phyloP scores from a whole-genome alignment of 2,797 vertebrate species.

The Setipinna tenuifilis region DNA sequence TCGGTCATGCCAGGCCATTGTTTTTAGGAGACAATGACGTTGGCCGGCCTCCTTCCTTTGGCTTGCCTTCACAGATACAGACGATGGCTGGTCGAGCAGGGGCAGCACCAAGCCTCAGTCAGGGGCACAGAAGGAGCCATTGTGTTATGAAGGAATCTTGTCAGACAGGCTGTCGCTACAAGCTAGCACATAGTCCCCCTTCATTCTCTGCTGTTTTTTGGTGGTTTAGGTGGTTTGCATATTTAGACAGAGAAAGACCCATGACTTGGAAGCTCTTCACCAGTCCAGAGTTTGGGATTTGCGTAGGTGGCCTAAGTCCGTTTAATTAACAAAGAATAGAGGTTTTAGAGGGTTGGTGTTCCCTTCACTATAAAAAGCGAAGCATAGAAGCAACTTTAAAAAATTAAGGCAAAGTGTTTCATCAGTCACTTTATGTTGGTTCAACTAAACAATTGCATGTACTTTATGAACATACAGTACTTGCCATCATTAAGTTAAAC shows the following conservation, averaged over 20 bases:
- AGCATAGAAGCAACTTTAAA: too few relatives aligned
- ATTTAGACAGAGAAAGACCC: not conserved
- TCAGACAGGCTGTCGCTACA: conserved; percentile 4
- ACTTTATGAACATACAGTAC: too few relatives aligned
- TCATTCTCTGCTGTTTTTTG: not conserved
- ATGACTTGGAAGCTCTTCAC: conserved; percentile 1
- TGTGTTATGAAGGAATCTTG: not conserved
- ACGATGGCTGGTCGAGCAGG: not conserved
- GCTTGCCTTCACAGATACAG: not conserved
- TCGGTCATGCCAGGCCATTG: conserved; percentile 41
- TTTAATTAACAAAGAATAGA: too few relatives aligned
- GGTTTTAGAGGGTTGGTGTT: too few relatives aligned
- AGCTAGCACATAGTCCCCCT: not conserved
- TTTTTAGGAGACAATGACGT: conserved; percentile 20
- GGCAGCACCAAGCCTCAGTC: not conserved
- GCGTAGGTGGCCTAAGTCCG: too few relatives aligned
- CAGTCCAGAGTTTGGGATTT: not conserved
- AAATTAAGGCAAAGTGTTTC: too few relatives aligned
- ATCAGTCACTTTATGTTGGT: too few relatives aligned
- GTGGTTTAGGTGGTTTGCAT: not conserved
- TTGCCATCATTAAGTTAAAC: too few relatives aligned
- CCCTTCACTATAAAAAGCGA: too few relatives aligned
- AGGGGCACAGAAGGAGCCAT: not conserved
- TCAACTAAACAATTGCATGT: too few relatives aligned
- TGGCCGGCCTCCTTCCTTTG: not conserved